These are phyloP conservation scores for Pocillopora verrucosa DNA, from an alignment of 64 coral and sea anemone genomes.

Conservation along the genomic window DNA sequence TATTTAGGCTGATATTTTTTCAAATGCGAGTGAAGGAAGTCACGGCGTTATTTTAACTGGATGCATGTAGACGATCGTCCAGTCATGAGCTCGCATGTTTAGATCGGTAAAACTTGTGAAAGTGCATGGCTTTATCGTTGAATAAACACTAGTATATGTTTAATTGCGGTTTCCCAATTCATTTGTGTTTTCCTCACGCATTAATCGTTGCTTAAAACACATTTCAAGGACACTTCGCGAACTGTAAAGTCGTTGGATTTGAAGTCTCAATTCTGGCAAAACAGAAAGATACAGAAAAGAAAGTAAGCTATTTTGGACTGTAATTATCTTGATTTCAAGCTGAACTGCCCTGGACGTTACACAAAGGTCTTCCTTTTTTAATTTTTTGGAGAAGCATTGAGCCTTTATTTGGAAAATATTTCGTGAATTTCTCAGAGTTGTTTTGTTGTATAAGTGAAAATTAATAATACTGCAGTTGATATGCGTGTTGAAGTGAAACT, in stretches of 20 bases:
- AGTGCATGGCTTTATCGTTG: background rate
- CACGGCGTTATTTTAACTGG: background rate
- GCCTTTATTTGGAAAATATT: background rate
- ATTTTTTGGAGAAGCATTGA: too few species aligned
- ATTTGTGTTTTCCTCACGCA: background rate
- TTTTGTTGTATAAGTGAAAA: background rate
- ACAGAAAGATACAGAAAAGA: background rate
- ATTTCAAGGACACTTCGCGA: background rate
- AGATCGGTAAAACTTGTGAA: background rate
- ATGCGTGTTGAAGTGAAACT: background rate
- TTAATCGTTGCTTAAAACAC: constrained; percentile 20
- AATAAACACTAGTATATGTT: constrained; percentile 30
- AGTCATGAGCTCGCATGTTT: background rate
- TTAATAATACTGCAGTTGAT: background rate
- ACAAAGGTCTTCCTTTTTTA: background rate
- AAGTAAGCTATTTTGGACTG: background rate
- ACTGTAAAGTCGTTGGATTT: background rate
- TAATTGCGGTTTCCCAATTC: constrained; percentile 48
- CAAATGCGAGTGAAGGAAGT: constrained; percentile 13
- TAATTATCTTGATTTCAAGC: background rate
- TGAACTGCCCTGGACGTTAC: background rate
- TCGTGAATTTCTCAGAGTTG: background rate
- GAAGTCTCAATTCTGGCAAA: background rate
- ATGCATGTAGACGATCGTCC: background rate
- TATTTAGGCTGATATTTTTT: background rate